phyloP scores from a whole-genome alignment of 2,888 invertebrate species.

The Ophion obscuratus region DNA sequence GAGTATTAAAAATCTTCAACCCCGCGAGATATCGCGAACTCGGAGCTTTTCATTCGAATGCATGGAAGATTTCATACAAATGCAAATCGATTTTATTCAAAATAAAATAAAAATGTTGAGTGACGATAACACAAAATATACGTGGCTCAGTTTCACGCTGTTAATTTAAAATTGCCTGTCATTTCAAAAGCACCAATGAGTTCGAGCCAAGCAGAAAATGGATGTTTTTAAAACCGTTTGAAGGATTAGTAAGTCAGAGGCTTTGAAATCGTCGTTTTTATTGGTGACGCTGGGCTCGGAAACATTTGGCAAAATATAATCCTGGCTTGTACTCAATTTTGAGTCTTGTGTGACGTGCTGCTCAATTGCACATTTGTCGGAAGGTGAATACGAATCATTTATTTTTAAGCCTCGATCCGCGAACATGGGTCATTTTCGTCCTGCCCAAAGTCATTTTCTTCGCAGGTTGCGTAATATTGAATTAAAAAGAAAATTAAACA shows the following conservation, averaged over 20 bases:
- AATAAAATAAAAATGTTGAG: background rate
- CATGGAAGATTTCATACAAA: background rate
- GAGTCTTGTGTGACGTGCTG: background rate
- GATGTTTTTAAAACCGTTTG: background rate
- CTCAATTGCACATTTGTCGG: no score
- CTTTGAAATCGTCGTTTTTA: background rate
- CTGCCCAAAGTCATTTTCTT: no score
- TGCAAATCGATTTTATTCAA: background rate
- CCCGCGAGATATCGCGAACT: slow-evolving; percentile 40
- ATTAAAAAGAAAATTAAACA: no score
- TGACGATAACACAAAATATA: background rate
- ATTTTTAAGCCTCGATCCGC: no score
- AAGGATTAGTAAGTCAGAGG: background rate
- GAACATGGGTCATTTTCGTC: no score
- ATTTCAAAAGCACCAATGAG: background rate
- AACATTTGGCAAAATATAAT: background rate
- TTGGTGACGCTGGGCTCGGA: no score
- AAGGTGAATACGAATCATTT: no score
- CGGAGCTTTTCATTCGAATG: slow-evolving; percentile 6
- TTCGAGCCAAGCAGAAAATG: background rate
- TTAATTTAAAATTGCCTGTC: background rate
- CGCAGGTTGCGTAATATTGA: no score
- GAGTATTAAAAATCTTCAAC: slow-evolving; percentile 43
- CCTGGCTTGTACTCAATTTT: background rate
- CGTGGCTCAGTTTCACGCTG: background rate